These are phyloP conservation scores for Pomacea canaliculata DNA, from an alignment of 2,888 invertebrate genomes.

Conservation along the genomic window DNA sequence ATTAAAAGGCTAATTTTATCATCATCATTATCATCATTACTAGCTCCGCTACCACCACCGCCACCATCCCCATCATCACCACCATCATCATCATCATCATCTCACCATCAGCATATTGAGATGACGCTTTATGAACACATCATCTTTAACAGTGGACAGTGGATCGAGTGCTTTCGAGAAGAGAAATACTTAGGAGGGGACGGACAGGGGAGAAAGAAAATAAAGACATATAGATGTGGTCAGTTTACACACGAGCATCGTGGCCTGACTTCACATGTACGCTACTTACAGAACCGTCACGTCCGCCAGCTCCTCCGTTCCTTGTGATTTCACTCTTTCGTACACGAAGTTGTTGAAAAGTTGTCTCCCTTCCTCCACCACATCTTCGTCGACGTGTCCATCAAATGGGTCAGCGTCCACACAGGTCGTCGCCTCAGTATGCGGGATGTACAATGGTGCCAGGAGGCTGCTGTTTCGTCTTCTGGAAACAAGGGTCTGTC, in stretches of 20 bases:
- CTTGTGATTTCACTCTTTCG: conserved; percentile 19
- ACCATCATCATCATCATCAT: too few relatives aligned
- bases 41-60: too few relatives aligned
- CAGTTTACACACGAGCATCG: too few relatives aligned
- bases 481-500: conserved; percentile 14
- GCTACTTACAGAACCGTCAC: conserved; percentile 17
- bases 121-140: background rate
- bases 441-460: conserved; percentile 7
- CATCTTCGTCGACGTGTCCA: conserved; percentile 3
- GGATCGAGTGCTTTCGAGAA: background rate
- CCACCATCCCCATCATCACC: too few relatives aligned
- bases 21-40: too few relatives aligned
- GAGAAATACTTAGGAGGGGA: too few relatives aligned
- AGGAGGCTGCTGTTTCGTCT: conserved; percentile 11
- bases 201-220: background rate
- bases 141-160: background rate
- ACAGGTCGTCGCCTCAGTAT: background rate
- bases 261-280: background rate
- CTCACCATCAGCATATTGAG: too few relatives aligned
- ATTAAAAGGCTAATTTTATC: too few relatives aligned
- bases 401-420: background rate
- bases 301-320: conserved; percentile 1
- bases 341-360: conserved; percentile 27
- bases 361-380: conserved; percentile 26
- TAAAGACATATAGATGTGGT: background rate